Percentiles rank a stretch among this genome's conserved stretches.
These are phyloP conservation scores for Mesorhabditis sp. DNA, from an alignment of 2,888 invertebrate genomes.

Conservation along the genomic window DNA sequence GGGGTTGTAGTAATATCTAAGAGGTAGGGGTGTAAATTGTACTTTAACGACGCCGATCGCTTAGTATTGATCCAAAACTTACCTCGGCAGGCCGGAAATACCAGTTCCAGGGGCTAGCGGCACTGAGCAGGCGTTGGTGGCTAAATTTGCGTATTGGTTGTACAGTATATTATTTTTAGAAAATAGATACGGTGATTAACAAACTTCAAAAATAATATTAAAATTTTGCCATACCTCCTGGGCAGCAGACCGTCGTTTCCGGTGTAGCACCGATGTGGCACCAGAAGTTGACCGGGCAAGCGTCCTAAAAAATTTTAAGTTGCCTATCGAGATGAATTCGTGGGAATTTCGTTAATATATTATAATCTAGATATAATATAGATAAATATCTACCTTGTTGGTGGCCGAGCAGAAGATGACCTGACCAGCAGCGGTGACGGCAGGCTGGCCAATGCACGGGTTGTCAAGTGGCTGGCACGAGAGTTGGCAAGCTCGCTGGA, in stretches of 20 bases:
- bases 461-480: constrained; percentile 56
- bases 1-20: constrained; percentile 56
- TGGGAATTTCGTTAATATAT: neutral
- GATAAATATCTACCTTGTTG: constrained; percentile 33
- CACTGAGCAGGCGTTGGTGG: constrained; percentile 58
- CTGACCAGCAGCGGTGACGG: constrained; percentile 53
- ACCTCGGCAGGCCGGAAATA: constrained; percentile 31
- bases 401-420: constrained; percentile 55
- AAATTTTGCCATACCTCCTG: constrained; percentile 23
- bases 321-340: neutral
- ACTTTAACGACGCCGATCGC: neutral
- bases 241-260: constrained; percentile 56
- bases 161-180: neutral
- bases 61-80: neutral
- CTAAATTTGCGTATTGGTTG: constrained; percentile 22
- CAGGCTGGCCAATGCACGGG: constrained; percentile 58
- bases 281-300: constrained; percentile 54
- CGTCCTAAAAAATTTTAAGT: constrained; percentile 15
- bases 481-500: constrained; percentile 53
- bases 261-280: constrained; percentile 54
- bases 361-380: neutral
- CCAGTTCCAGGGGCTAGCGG: constrained; percentile 58
- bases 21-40: neutral
- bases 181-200: neutral
- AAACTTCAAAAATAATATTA: too few species aligned